Evolutionary conservation across 2,888 invertebrate genomes (phyloP), one percentile per base, ranked within the genome.

Genomic region (Augiades crinisus): DNA sequence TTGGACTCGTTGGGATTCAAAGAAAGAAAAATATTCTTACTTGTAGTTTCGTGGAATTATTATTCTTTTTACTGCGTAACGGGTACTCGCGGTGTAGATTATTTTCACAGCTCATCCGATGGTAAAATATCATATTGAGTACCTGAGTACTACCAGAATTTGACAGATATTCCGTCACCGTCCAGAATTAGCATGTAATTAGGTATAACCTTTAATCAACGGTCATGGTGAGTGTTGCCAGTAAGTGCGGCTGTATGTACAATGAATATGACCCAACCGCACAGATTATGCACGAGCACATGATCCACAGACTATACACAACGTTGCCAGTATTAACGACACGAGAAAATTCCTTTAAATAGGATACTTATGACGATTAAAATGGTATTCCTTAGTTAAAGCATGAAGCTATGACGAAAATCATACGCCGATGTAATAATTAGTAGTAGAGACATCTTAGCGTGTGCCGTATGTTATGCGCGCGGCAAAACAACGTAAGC

Each of bases 271-370:
- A 34, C 17, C 8, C 33, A 33, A 6, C 21, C 5, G 27, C 7
- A 41, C 17, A 24, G 4, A 19, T 30, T n/a, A 36, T 17, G 19
- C n/a, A 41, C 19, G 27, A 21, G 19, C 43, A 50, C 43, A 47
- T 53, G 47, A 57, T 51, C 19, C 31, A 54, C 59, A 47, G 59
- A 57, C 47, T 50, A 55, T 47, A 55, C 53, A 56, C 54, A 30
- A 31, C 44, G 36, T 30, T 49, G 49, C 47, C 31, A 31, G 33
- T 40, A 22, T 47, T 40, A 41, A 34, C 31, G 21, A 38, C 27
- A 33, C 27, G 38, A 49, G n/a, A 34, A 49, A 34, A 41, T 27
- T 43, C 43, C 41, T 44, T 43, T 34, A 36, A 14, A 37, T 44
- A 37, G 36, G 43, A 50, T 22, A 50, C 43, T 31, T 53, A 54